A percentile compares a stretch with the other conserved stretches of the same genome.
Conservation (phyloP, 2,888 invertebrate genomes). For the Dione juno region DNA sequence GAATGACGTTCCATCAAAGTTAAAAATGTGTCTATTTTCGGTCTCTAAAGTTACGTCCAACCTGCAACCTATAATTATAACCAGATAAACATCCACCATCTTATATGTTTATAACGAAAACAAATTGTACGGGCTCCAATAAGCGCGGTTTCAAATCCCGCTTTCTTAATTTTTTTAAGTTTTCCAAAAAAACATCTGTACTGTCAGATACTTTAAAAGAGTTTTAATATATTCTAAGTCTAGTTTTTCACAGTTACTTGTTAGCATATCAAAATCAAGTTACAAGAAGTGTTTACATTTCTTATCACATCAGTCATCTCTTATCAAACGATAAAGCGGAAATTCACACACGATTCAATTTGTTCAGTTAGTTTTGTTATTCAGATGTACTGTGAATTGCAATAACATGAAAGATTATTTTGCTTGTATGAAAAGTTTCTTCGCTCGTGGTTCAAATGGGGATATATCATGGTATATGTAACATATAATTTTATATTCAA, state of each 20-base stretch:
- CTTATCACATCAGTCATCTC: slow-evolving; percentile 38
- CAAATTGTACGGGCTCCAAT: too few species aligned
- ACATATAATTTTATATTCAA: background rate
- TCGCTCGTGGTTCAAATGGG: background rate
- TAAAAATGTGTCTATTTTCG: too few species aligned
- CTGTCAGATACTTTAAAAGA: too few species aligned
- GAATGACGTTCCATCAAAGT: too few species aligned
- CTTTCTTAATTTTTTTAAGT: too few species aligned
- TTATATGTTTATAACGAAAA: too few species aligned
- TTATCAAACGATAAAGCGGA: slow-evolving; percentile 38
- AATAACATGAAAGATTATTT: slow-evolving; percentile 8
- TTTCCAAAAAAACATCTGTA: too few species aligned
- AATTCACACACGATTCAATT: slow-evolving; percentile 29
- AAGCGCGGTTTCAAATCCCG: too few species aligned
- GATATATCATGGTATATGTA: slow-evolving; percentile 6
- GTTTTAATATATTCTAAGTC: background rate
- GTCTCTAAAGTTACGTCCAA: too few species aligned
- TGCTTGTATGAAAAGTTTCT: slow-evolving; percentile 12
- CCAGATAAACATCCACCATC: too few species aligned
- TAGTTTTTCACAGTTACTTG: slow-evolving; percentile 20
- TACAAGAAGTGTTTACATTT: slow-evolving; percentile 31
- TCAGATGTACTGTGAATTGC: background rate
- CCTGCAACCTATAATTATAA: too few species aligned
- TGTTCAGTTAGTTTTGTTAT: slow-evolving; percentile 8
- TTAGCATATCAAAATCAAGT: slow-evolving; percentile 24